Conservation (phyloP, 2,113 vertebrate species). For the Uria lomvia region DNA sequence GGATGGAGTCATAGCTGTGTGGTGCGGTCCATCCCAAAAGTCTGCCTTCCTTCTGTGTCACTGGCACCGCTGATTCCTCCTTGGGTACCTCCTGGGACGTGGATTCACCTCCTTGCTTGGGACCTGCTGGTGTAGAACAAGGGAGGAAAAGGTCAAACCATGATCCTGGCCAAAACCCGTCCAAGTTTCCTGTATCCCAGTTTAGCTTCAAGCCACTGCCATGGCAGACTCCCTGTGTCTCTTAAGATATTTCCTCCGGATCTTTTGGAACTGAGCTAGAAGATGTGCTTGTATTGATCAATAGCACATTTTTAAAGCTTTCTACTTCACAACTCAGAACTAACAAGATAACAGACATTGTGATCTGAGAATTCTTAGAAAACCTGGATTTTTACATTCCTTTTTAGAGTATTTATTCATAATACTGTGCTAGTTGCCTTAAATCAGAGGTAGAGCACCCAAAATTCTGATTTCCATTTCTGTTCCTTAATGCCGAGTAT, state of each 20-base stretch:
- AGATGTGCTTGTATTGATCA: not conserved
- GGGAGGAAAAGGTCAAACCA: not conserved
- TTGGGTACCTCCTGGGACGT: not conserved
- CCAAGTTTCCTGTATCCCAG: not conserved
- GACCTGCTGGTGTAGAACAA: not conserved
- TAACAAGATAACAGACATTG: not conserved
- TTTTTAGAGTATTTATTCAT: not conserved
- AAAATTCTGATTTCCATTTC: not conserved
- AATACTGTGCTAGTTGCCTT: not conserved
- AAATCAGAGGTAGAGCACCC: not conserved
- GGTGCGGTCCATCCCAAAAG: not conserved
- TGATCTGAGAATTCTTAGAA: not conserved
- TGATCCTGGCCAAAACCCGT: not conserved
- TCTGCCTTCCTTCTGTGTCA: not conserved
- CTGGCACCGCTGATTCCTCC: not conserved
- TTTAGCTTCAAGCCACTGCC: not conserved
- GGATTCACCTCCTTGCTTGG: not conserved
- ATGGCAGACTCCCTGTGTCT: accelerated
- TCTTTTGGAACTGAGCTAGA: not conserved
- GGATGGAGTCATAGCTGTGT: not conserved
- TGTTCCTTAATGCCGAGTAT: not conserved
- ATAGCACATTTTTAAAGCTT: not conserved
- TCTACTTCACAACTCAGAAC: not conserved
- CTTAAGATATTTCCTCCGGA: not conserved
- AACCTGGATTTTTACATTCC: not conserved